Conservation (phyloP, 37 sponge, comb jelly and placozoan genomes). For the Chondrilla cf. caribensis region DNA sequence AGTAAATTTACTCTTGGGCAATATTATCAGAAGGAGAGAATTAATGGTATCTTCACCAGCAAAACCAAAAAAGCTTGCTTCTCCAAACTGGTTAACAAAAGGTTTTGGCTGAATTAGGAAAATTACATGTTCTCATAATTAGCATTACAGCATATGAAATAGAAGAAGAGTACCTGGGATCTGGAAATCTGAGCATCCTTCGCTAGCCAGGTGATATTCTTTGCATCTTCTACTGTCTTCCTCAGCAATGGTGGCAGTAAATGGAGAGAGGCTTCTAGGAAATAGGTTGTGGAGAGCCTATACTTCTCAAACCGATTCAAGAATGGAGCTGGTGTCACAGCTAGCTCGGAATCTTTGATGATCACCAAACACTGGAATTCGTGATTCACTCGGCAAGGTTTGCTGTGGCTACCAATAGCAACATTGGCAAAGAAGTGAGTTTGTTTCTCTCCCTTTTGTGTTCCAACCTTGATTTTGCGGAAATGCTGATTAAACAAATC, state of each 20-base stretch:
- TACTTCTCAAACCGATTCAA: constrained; percentile 91
- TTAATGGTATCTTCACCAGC: constrained; percentile 57
- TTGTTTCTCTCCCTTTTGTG: constrained; percentile 19
- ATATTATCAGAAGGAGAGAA: constrained; percentile 68
- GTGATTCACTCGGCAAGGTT: constrained; percentile 72
- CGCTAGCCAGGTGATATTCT: constrained; percentile 40
- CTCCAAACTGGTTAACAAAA: constrained; percentile 20
- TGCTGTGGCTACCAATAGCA: constrained; percentile 82
- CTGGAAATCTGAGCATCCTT: neutral
- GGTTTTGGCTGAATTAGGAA: constrained; percentile 12
- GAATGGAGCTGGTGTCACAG: constrained; percentile 78
- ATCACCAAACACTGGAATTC: constrained; percentile 82
- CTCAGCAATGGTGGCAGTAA: constrained; percentile 63
- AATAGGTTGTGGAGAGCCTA: constrained; percentile 33
- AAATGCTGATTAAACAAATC: constrained; percentile 88
- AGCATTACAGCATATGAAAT: too few relatives aligned
- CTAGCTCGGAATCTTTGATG: constrained; percentile 66
- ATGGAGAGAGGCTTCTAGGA: constrained; percentile 62
- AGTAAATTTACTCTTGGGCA: constrained; percentile 48
- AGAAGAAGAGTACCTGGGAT: neutral
- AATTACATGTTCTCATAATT: neutral
- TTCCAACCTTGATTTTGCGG: constrained; percentile 23
- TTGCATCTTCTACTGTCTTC: constrained; percentile 31
- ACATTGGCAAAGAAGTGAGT: constrained; percentile 79
- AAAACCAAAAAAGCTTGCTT: constrained; percentile 59